Percentiles rank a stretch among this genome's conserved stretches.
Conservation (phyloP, 53 echinoderm and acorn worm species). For the Stichopus horrens region DNA sequence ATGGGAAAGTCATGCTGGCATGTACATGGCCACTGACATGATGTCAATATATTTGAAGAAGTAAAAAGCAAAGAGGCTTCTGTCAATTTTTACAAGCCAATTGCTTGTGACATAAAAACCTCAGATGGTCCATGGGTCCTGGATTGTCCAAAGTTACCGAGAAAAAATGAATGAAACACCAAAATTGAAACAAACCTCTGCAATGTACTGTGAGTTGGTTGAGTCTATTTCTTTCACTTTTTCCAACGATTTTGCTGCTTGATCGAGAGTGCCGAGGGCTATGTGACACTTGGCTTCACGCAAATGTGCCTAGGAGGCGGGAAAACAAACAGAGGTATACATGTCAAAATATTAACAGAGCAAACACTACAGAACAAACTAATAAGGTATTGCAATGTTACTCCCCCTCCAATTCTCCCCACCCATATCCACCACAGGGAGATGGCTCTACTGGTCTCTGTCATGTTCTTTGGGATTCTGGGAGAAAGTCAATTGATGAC, state of each 20-base stretch:
- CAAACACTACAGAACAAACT: background rate
- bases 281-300: slow-evolving; percentile 94
- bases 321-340: background rate
- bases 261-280: slow-evolving; percentile 78
- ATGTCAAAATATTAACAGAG: background rate
- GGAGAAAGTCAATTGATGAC: no score
- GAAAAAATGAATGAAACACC: slow-evolving; percentile 65
- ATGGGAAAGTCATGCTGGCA: no score
- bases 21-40: no score
- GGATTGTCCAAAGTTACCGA: slow-evolving; percentile 66
- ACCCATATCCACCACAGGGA: no score
- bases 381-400: background rate
- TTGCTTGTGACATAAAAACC: no score
- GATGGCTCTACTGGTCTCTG: no score
- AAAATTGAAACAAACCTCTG: slow-evolving; percentile 56
- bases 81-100: no score
- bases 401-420: no score
- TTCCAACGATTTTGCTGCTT: slow-evolving; percentile 75
- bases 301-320: slow-evolving; percentile 65
- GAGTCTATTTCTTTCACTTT: slow-evolving; percentile 71
- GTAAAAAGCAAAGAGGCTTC: no score
- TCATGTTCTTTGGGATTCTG: no score
- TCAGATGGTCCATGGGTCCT: background rate
- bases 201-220: slow-evolving; percentile 72
- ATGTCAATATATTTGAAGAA: no score